Conservation (phyloP, 2,797 vertebrate genomes). For the Schizopygopsis pylzovi region DNA sequence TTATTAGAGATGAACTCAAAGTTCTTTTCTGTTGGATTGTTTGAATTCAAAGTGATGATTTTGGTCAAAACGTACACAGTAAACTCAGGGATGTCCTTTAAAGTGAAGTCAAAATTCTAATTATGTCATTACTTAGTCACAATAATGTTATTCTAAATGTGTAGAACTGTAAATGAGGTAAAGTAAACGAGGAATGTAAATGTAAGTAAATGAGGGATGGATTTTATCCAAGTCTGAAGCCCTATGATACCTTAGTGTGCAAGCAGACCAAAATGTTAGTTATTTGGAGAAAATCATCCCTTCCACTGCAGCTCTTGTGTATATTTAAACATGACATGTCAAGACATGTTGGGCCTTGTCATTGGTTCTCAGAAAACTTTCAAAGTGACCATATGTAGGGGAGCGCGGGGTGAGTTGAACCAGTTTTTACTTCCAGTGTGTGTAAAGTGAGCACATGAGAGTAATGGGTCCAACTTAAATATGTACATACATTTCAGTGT, state of each 20-base stretch:
- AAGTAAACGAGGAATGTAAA: too few relatives aligned
- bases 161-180: neutral
- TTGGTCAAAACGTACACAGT: neutral
- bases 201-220: neutral
- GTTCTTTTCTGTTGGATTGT: neutral
- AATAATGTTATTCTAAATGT: neutral
- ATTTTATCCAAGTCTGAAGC: neutral
- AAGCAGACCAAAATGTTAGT: neutral
- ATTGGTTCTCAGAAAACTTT: neutral
- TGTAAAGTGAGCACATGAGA: too few relatives aligned
- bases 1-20: neutral
- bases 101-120: neutral
- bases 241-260: neutral
- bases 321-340: neutral
- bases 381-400: too few relatives aligned
- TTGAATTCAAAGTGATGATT: neutral
- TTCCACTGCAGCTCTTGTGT: neutral
- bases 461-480: too few relatives aligned
- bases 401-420: too few relatives aligned
- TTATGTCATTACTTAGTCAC: neutral
- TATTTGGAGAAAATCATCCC: too few relatives aligned
- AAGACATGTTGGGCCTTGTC: neutral
- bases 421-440: too few relatives aligned
- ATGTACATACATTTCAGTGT: too few relatives aligned
- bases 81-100: neutral